phyloP scores from a whole-genome alignment of 1,140 invertebrate genomes.

The Halesus radiatus region DNA sequence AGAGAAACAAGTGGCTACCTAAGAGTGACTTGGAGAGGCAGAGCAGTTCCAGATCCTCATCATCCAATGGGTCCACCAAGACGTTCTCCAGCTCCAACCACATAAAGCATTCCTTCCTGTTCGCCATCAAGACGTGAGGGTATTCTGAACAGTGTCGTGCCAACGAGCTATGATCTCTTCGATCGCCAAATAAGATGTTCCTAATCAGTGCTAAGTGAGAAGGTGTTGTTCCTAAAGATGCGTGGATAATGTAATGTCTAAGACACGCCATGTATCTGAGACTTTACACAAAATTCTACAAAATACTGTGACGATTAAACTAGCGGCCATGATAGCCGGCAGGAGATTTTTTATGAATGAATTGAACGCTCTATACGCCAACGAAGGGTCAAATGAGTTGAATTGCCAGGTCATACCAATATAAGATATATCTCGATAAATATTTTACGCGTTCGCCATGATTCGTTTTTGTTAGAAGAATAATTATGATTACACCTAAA shows the following conservation, averaged over 20 bases:
- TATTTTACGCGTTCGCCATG: too few relatives aligned
- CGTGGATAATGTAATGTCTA: not conserved
- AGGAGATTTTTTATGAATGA: not conserved
- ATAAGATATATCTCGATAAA: not conserved
- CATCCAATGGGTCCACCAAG: slow-evolving; percentile 39
- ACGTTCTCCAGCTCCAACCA: not conserved
- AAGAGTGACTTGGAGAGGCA: slow-evolving; percentile 53
- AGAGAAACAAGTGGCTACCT: slow-evolving; percentile 36
- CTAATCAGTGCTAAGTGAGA: slow-evolving; percentile 23
- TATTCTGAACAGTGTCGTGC: not conserved
- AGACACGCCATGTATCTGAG: not conserved
- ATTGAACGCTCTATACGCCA: not conserved
- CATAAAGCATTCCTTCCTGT: slow-evolving; percentile 35
- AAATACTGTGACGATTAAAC: not conserved
- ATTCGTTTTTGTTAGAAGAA: too few relatives aligned
- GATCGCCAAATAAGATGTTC: slow-evolving; percentile 29
- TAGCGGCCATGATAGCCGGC: not conserved
- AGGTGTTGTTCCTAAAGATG: not conserved
- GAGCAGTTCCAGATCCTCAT: slow-evolving; percentile 49
- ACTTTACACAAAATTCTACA: too few relatives aligned
- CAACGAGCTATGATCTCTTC: not conserved
- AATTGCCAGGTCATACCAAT: not conserved
- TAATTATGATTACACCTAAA: too few relatives aligned
- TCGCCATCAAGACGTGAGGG: slow-evolving; percentile 46
- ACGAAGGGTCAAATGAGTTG: slow-evolving; percentile 2